Conservation (phyloP, 2,113 vertebrate genomes). For the Hippoglossus stenolepis region DNA sequence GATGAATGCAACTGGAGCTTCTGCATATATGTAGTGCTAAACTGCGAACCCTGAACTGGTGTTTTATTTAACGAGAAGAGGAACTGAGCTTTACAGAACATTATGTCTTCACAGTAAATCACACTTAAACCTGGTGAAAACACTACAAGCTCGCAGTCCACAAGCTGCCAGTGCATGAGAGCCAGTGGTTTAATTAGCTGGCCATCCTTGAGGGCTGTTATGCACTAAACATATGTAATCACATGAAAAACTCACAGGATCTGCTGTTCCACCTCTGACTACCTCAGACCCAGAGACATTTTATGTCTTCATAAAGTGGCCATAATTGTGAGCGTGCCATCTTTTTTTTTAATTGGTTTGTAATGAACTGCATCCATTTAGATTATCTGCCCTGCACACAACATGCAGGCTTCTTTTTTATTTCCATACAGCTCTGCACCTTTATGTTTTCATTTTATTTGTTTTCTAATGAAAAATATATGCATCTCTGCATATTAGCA, state of each 20-base stretch:
- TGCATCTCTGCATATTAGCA: too few relatives aligned
- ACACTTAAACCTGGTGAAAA: neutral
- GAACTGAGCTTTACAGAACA: neutral
- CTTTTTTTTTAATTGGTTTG: constrained; percentile 62
- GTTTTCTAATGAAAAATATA: too few relatives aligned
- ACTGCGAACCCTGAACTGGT: neutral
- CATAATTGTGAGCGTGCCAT: constrained; percentile 43
- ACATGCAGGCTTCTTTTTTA: too few relatives aligned
- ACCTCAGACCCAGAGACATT: constrained; percentile 38
- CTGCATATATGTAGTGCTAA: too few relatives aligned
- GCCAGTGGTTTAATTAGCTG: neutral
- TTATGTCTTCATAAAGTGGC: constrained; percentile 34
- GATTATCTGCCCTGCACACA: constrained; percentile 28
- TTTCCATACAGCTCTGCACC: too few relatives aligned
- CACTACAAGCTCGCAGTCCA: neutral
- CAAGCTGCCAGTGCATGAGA: neutral
- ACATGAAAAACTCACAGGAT: constrained; percentile 3
- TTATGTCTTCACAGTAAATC: neutral
- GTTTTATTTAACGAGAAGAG: neutral
- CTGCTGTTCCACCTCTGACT: neutral
- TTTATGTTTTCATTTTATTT: too few relatives aligned
- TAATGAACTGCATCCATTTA: constrained; percentile 50
- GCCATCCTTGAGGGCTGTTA: neutral
- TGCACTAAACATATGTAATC: constrained; percentile 11
- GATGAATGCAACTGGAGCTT: neutral